Percentiles rank a stretch among this genome's conserved stretches.
These are phyloP conservation scores for Peromyscus californicus DNA, from an alignment of 2,113 vertebrate species.

Conservation along the genomic window DNA sequence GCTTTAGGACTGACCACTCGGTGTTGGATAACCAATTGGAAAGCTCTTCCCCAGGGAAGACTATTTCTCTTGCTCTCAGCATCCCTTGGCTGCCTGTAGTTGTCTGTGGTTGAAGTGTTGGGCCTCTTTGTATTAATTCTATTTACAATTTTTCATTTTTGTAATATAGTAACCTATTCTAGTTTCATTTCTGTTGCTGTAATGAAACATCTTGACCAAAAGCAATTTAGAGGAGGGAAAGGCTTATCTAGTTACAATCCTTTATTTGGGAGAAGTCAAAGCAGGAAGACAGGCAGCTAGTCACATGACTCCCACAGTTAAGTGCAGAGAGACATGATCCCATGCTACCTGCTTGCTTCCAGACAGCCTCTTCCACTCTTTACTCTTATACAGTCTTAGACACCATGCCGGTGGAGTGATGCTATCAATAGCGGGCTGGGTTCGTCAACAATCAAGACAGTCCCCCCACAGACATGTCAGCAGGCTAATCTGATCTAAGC, in stretches of 20 bases:
- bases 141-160: background rate
- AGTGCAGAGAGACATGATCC: background rate
- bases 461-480: background rate
- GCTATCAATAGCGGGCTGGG: background rate
- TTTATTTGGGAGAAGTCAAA: background rate
- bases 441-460: background rate
- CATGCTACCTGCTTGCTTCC: background rate
- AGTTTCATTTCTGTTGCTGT: background rate
- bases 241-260: background rate
- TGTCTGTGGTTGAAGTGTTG: background rate
- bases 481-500: background rate
- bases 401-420: too few species aligned
- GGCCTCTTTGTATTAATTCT: background rate
- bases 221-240: background rate
- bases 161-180: background rate
- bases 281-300: background rate
- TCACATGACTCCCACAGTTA: background rate
- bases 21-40: background rate
- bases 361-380: background rate
- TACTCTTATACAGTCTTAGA: background rate
- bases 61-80: background rate
- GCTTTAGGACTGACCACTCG: background rate
- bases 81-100: background rate
- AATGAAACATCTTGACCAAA: background rate
- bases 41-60: background rate